Conservation (phyloP, 2,797 vertebrate genomes). For the Melanotaenia parkinsoni region DNA sequence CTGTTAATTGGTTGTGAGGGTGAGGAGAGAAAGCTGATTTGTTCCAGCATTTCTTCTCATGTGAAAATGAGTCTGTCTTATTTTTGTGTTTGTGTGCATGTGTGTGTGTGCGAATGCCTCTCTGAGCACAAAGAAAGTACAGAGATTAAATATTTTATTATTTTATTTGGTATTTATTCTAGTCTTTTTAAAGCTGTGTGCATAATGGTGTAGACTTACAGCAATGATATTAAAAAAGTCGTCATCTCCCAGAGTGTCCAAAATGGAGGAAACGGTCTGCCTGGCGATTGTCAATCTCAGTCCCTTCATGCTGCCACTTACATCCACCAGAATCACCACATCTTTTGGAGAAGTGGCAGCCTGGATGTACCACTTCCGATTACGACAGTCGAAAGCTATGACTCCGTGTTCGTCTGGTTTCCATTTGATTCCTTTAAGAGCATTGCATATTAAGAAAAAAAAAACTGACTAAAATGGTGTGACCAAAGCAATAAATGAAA, state of each 20-base stretch:
- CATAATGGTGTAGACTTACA: conserved; percentile 79
- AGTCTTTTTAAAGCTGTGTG: not conserved
- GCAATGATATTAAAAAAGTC: conserved; percentile 99
- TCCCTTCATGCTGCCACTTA: conserved; percentile 98
- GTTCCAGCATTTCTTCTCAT: conserved; percentile 66
- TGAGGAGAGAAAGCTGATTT: conserved; percentile 67
- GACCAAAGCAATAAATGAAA: not conserved
- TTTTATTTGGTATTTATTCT: not conserved
- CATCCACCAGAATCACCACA: conserved; percentile 96
- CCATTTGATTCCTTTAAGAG: conserved; percentile 93
- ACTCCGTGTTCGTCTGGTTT: conserved; percentile 97
- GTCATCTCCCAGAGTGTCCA: conserved; percentile 97
- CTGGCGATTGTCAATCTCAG: conserved; percentile 95
- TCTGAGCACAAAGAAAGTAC: not conserved
- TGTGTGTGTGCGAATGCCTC: conserved; percentile 6
- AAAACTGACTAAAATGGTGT: not conserved
- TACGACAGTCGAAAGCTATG: conserved; percentile 98
- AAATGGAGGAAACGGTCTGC: conserved; percentile 96
- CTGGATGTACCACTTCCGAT: conserved; percentile 99
- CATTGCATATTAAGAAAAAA: conserved; percentile 5
- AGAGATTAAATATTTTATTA: not conserved
- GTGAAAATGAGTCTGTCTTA: conserved; percentile 26
- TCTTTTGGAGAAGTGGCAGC: conserved; percentile 98
- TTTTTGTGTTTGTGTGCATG: conserved; percentile 21
- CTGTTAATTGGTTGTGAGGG: conserved; percentile 74